Percentiles rank a stretch among this genome's conserved stretches.
phyloP scores from a whole-genome alignment of 2,888 invertebrate genomes.

The Nipponacmea schrenckii region DNA sequence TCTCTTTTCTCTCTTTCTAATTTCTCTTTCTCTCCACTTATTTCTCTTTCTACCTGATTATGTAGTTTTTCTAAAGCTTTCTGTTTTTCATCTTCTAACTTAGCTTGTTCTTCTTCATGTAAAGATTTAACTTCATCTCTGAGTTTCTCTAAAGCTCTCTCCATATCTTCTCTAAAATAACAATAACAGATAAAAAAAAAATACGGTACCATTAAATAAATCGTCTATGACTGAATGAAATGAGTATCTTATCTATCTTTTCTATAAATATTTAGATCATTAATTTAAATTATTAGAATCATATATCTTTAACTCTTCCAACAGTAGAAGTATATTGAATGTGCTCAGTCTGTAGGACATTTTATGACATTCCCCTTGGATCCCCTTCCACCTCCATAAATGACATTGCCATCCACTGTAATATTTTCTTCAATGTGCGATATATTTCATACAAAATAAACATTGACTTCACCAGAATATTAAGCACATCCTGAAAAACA shows the following conservation, averaged over 20 bases:
- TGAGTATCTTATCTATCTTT: background rate
- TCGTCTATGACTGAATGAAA: too few relatives aligned
- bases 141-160: constrained; percentile 51
- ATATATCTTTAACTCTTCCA: too few relatives aligned
- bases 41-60: constrained; percentile 54
- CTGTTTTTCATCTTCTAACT: constrained; percentile 56
- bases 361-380: too few relatives aligned
- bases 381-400: too few relatives aligned
- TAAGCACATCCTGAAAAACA: background rate
- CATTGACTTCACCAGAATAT: too few relatives aligned
- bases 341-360: too few relatives aligned
- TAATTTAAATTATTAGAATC: background rate
- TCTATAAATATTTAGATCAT: background rate
- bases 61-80: constrained; percentile 52
- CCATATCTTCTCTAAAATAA: constrained; percentile 52
- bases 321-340: too few relatives aligned
- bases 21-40: constrained; percentile 48
- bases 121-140: constrained; percentile 54
- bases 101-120: constrained; percentile 55
- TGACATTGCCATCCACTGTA: too few relatives aligned
- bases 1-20: constrained; percentile 50
- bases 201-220: too few relatives aligned
- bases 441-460: too few relatives aligned
- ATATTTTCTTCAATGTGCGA: too few relatives aligned
- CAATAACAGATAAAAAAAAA: background rate